A percentile compares a stretch with the other conserved stretches of the same genome.
Conservation (phyloP, 2,113 vertebrate genomes). For the Tachuris rubrigastra region DNA sequence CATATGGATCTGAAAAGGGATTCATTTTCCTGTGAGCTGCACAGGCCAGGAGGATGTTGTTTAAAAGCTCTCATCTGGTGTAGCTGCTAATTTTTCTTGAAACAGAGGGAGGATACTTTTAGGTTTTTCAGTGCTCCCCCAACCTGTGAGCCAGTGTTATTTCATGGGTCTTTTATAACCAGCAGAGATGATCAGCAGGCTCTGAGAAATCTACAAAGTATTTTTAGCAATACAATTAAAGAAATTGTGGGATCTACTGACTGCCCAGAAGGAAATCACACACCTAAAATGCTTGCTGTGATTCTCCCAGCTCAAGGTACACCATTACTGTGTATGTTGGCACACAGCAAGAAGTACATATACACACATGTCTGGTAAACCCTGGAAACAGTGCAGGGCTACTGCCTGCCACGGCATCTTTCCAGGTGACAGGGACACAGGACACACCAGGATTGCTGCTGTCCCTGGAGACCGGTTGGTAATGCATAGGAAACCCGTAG, state of each 20-base stretch:
- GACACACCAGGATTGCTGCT: neutral
- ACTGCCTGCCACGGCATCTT: neutral
- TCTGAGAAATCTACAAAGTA: neutral
- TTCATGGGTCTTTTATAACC: neutral
- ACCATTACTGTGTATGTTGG: neutral
- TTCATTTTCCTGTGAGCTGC: constrained; percentile 7
- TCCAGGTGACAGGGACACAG: neutral
- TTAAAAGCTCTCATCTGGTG: neutral
- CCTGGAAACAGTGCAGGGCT: rapidly evolving
- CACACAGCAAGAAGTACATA: neutral
- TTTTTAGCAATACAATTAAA: neutral
- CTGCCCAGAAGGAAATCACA: neutral
- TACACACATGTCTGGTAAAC: rapidly evolving
- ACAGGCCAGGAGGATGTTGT: neutral
- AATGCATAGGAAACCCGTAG: neutral
- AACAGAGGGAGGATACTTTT: neutral
- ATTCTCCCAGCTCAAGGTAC: neutral
- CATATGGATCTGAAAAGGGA: constrained; percentile 4
- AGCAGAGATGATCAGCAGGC: neutral
- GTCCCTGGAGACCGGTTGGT: neutral
- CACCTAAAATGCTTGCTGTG: neutral
- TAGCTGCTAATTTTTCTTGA: neutral
- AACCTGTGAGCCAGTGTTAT: neutral
- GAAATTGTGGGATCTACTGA: neutral
- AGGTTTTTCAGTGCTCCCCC: neutral